phyloP scores from a whole-genome alignment of 2,797 vertebrate species.

The Tapera naevia region DNA sequence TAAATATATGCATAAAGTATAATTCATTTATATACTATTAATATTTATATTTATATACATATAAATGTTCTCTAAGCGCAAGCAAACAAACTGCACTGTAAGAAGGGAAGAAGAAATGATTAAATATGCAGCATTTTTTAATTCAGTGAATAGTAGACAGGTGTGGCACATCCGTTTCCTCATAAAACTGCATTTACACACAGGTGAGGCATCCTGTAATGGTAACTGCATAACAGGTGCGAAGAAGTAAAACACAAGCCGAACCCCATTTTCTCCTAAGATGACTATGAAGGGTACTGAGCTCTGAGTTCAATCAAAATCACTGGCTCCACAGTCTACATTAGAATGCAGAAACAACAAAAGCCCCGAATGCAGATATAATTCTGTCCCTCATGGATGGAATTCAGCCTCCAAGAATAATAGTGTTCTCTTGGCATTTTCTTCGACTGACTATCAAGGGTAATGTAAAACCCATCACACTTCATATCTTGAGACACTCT shows the following conservation, averaged over 20 bases:
- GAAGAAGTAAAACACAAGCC: background rate
- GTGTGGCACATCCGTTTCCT: background rate
- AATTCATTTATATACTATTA: too few species aligned
- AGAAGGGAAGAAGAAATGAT: background rate
- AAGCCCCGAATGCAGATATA: background rate
- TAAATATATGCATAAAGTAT: too few species aligned
- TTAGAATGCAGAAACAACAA: background rate
- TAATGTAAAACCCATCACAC: rapidly evolving
- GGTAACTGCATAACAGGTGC: background rate
- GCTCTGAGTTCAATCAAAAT: background rate
- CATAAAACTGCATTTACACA: background rate
- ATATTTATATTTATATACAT: too few species aligned
- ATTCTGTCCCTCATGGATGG: rapidly evolving
- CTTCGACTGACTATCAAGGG: background rate
- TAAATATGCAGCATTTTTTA: background rate
- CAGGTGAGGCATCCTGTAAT: background rate
- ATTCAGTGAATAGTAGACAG: background rate
- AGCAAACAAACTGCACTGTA: background rate
- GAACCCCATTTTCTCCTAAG: background rate
- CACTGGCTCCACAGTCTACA: background rate
- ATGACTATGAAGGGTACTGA: background rate
- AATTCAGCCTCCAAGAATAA: background rate
- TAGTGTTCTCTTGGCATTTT: rapidly evolving
- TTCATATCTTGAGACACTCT: rapidly evolving
- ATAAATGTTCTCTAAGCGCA: background rate